Evolutionary conservation across 1,140 invertebrate species (phyloP), one percentile per base, ranked within the genome.

Genomic region (Drosophila azteca): DNA sequence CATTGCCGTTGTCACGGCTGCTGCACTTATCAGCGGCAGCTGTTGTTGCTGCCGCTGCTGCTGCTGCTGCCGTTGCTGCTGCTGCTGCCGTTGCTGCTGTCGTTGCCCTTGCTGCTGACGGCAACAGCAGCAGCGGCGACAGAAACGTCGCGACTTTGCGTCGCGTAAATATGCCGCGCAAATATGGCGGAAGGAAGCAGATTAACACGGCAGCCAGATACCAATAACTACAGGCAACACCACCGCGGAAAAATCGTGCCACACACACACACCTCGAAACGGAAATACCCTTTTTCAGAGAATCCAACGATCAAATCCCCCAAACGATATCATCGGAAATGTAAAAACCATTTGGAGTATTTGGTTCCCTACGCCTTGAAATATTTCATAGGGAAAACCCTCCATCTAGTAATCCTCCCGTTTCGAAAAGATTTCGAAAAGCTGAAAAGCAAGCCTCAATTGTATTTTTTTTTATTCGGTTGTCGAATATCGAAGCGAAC

Each of bases 171-270:
- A 67, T 67, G 66, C 64, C 73, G 74, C 72, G 58, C 65, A 75
- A 79, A 79, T 79, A 79, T 79, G 77, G 77, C 77, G 77, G 77
- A 79, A 79, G 77, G 77, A 79, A 79, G 77, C 77, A 79, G 77
- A 79, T 79, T 79, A 79, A 79, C 77, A 79, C 77, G 77, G 60
- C 77, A 79, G 54, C 59, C 77, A 79, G 77, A 79, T 79, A 79
- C 59, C 77, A 79, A 79, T 74, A 79, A 74, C 64, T 76, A 67
- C 77, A 60, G 35, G 72, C 73, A 57, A 52, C 76, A 48, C 31
- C 62, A 57, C 44, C 49, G 29, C 29, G 8, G 8, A 31, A 31
- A 31, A 15, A 51, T 31, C 15, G 7, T n/a, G 29, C 41, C 63
- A 48, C 43, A 31, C 20, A 35, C 53, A 64, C 15, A 20, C 17